These are phyloP conservation scores for Bubalus kerabau DNA, from an alignment of 2,113 vertebrate genomes.

Conservation along the genomic window DNA sequence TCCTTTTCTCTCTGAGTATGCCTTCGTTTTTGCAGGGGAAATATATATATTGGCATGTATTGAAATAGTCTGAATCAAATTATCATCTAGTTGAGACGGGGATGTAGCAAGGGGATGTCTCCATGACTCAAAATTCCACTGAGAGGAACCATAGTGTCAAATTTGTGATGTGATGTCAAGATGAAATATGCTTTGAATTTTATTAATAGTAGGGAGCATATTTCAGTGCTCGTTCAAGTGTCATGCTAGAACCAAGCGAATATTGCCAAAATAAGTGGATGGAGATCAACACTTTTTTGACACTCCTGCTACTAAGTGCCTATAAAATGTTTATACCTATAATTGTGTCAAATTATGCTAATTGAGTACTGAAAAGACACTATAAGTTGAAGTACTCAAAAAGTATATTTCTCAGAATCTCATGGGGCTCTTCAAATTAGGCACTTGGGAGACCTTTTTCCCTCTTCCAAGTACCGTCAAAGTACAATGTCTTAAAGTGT, in stretches of 20 bases:
- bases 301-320: conserved; percentile 74
- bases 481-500: conserved; percentile 74
- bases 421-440: conserved; percentile 73
- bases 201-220: conserved; percentile 58
- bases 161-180: conserved; percentile 71
- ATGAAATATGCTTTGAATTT: conserved; percentile 67
- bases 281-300: conserved; percentile 79
- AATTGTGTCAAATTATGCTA: conserved; percentile 82
- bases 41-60: conserved; percentile 63
- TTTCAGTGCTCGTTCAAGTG: conserved; percentile 70
- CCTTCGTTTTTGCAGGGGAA: conserved; percentile 15
- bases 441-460: conserved; percentile 69
- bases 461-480: conserved; percentile 62
- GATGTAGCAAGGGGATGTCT: conserved; percentile 63
- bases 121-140: conserved; percentile 68
- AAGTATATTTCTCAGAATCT: conserved; percentile 79
- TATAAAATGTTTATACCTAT: conserved; percentile 81
- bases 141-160: conserved; percentile 69
- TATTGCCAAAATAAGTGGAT: conserved; percentile 71
- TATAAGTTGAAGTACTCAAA: conserved; percentile 79
- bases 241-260: conserved; percentile 57
- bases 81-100: conserved; percentile 67
- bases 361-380: conserved; percentile 78
- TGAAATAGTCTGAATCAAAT: conserved; percentile 74
- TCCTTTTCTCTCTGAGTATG: conserved; percentile 22